A percentile compares a stretch with the other conserved stretches of the same genome.
phyloP scores from a whole-genome alignment of 2,888 invertebrate species.

The Drosophila neonasuta region DNA sequence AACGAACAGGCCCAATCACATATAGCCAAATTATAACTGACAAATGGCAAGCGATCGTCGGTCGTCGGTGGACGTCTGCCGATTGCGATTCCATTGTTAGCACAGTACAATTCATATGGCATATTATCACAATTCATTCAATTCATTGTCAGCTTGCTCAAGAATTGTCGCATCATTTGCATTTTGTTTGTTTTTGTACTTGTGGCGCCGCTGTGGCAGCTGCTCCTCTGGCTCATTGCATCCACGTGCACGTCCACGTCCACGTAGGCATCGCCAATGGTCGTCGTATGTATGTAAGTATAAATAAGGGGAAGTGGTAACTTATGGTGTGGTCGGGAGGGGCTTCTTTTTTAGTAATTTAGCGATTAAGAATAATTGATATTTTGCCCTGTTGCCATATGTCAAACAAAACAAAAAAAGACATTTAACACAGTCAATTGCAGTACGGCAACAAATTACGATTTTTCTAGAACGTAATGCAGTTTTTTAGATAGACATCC shows the following conservation, averaged over 20 bases:
- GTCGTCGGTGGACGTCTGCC: constrained; percentile 13
- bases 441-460: constrained; percentile 18
- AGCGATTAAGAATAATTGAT: constrained; percentile 26
- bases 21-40: constrained; percentile 80
- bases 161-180: constrained; percentile 74
- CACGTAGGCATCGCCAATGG: constrained; percentile 15
- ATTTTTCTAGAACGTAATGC: constrained; percentile 16
- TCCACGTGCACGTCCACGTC: constrained; percentile 23
- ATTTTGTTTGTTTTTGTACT: constrained; percentile 71
- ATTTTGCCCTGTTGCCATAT: constrained; percentile 40
- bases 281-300: not conserved
- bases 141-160: constrained; percentile 61
- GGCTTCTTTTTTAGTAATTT: constrained; percentile 18
- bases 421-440: constrained; percentile 21
- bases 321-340: not conserved
- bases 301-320: not conserved
- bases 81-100: constrained; percentile 13
- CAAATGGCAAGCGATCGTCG: constrained; percentile 56
- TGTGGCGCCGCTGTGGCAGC: constrained; percentile 68
- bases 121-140: constrained; percentile 61
- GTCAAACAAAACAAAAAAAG: constrained; percentile 15
- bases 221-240: constrained; percentile 63
- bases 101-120: constrained; percentile 44
- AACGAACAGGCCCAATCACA: constrained; percentile 65
- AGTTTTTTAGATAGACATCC: constrained; percentile 33